Base-by-base conservation (phyloP, 2,888 invertebrate genomes). In the Eulithis prunata region DNA sequence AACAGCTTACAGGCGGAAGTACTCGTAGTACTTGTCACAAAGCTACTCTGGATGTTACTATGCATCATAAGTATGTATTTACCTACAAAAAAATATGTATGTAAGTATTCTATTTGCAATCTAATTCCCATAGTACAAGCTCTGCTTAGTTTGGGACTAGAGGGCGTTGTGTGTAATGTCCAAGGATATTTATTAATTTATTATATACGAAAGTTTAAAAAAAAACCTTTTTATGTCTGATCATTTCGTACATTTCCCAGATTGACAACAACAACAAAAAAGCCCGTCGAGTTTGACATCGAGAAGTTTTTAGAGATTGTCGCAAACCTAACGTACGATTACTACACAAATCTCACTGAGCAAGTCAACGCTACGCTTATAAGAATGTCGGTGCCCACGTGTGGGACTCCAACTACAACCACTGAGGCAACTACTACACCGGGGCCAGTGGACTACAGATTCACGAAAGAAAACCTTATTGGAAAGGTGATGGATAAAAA, bases 261-360 rank as follows among this genome's bases (percentile, higher is more conserved):
- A 2, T 3, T 11, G 41, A 58, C 21, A 43, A 58, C 49, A 2
- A n/a, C 46, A 2, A 41, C 49, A 2, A n/a, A 38, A 2, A 41
- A 41, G 10, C 41, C 41, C 8, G 12, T 7, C 0, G 43, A 28
- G 1, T 68, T 83, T 11, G 79, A 84, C 59, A 73, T 86, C 1
- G 79, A 79, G 2, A 75, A 74, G 10, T 72, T 86, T 7, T 63
- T 85, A 28, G 74, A 69, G 0, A 76, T 86, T 2, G 75, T 85
- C 0, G 73, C 81, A 0, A 81, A 82, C 21, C 64, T 86, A 32
- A 83, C 84, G 0, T 75, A 75, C 43, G 84, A 86, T 11, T 87
- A 85, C 64, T 84, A 84, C 45, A 75, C 81, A 12, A 84, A 87
- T 57, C 68, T 87, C 32, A 82, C 83, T 0, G 56, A 66, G 3